These are phyloP conservation scores for Ptyas mucosa DNA, from an alignment of 2,113 vertebrate species.

Conservation along the genomic window DNA sequence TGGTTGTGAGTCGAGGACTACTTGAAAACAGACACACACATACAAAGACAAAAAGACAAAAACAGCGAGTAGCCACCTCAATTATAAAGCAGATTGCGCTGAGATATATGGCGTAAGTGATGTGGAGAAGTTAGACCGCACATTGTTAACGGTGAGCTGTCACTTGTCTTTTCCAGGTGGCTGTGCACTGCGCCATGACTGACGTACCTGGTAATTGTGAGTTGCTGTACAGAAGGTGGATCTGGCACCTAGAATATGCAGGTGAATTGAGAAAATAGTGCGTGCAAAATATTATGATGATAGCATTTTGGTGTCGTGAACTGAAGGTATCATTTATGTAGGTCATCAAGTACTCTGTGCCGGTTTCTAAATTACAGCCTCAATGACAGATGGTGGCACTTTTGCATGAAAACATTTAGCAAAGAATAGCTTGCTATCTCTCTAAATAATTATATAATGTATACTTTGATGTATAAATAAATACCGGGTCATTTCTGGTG, in stretches of 20 bases:
- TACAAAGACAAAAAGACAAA: neutral
- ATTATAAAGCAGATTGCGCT: neutral
- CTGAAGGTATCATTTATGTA: neutral
- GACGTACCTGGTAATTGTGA: neutral
- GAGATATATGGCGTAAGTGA: neutral
- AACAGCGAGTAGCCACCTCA: neutral
- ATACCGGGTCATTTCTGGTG: neutral
- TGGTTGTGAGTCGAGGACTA: neutral
- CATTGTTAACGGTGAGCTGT: neutral
- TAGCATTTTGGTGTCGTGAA: neutral
- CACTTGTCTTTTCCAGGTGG: neutral
- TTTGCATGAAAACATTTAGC: neutral
- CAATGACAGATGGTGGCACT: neutral
- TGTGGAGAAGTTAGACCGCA: neutral
- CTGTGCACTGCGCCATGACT: slow-evolving; percentile 23
- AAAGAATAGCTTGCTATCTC: neutral
- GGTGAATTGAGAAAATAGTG: neutral
- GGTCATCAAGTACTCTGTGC: neutral
- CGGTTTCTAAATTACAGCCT: neutral
- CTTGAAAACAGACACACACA: neutral
- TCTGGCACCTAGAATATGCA: slow-evolving; percentile 11
- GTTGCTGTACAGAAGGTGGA: neutral
- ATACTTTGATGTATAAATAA: neutral
- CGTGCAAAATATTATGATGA: neutral
- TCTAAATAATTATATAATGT: neutral